These are phyloP conservation scores for Drosophila repletoides DNA, from an alignment of 1,140 invertebrate species.

Conservation along the genomic window DNA sequence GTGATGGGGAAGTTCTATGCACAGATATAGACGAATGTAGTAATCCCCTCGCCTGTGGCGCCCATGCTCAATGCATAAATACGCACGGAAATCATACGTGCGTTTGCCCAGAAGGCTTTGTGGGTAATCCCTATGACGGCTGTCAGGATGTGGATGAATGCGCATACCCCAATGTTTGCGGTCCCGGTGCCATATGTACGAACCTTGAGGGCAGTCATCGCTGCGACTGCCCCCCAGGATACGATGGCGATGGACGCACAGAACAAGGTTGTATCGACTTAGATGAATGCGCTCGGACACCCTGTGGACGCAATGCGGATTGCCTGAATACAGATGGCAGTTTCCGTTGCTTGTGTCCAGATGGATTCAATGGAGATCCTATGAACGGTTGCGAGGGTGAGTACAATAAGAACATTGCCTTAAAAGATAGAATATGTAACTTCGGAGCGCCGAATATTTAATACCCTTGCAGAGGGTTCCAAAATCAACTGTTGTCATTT, in stretches of 20 bases:
- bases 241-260: slow-evolving; percentile 88
- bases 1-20: slow-evolving; percentile 93
- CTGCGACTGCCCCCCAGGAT: slow-evolving; percentile 92
- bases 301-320: slow-evolving; percentile 88
- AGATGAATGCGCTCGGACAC: slow-evolving; percentile 87
- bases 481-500: no score
- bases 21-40: slow-evolving; percentile 94
- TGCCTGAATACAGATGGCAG: slow-evolving; percentile 89
- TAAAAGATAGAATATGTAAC: no score
- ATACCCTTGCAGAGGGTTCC: no score
- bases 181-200: slow-evolving; percentile 89
- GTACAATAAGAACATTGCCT: slow-evolving; percentile 16
- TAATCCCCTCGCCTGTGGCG: slow-evolving; percentile 89
- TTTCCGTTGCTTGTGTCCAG: slow-evolving; percentile 89
- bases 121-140: slow-evolving; percentile 93
- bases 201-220: slow-evolving; percentile 90
- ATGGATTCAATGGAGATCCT: slow-evolving; percentile 90
- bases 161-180: slow-evolving; percentile 88
- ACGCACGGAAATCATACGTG: slow-evolving; percentile 94
- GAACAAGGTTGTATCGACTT: slow-evolving; percentile 87
- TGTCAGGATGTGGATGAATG: slow-evolving; percentile 94
- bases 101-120: slow-evolving; percentile 90
- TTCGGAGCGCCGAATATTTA: no score
- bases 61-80: slow-evolving; percentile 91
- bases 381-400: slow-evolving; percentile 87